Percentiles rank a stretch among this genome's conserved stretches.
Evolutionary conservation across 23 tunicate species (phyloP).

Genomic region (Trididemnum nubilum): DNA sequence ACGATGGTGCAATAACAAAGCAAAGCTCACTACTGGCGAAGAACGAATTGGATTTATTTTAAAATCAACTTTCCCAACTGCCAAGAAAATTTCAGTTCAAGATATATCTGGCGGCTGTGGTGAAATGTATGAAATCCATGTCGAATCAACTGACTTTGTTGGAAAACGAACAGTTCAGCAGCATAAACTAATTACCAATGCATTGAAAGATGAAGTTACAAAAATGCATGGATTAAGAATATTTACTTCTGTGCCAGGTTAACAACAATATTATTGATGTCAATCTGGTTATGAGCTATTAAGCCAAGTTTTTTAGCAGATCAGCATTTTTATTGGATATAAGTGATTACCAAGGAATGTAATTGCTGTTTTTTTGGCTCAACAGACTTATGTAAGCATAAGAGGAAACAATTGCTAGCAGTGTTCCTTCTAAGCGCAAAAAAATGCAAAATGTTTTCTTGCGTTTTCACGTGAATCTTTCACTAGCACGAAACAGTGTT

Average conservation of each 20-base stretch:
- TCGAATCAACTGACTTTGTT: slow-evolving; percentile 62
- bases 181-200: slow-evolving; percentile 81
- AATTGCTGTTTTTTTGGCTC: too few relatives aligned
- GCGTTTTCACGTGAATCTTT: too few relatives aligned
- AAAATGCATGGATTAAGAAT: slow-evolving; percentile 94
- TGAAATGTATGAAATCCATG: slow-evolving; percentile 81
- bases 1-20: not conserved
- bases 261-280: not conserved
- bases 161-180: slow-evolving; percentile 58
- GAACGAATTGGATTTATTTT: not conserved
- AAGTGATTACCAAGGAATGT: too few relatives aligned
- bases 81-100: slow-evolving; percentile 41
- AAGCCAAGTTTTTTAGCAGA: too few relatives aligned
- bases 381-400: too few relatives aligned
- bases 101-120: slow-evolving; percentile 99
- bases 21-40: slow-evolving; percentile 26
- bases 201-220: slow-evolving; percentile 78
- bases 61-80: slow-evolving; percentile 16
- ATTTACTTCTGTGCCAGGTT: slow-evolving; percentile 50
- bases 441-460: too few relatives aligned
- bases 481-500: too few relatives aligned
- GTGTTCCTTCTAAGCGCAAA: too few relatives aligned
- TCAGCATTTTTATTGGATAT: too few relatives aligned
- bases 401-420: too few relatives aligned
- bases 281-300: too few relatives aligned